Evolutionary conservation across 2,888 invertebrate genomes (phyloP).

Genomic region (Ectemnius lituratus): DNA sequence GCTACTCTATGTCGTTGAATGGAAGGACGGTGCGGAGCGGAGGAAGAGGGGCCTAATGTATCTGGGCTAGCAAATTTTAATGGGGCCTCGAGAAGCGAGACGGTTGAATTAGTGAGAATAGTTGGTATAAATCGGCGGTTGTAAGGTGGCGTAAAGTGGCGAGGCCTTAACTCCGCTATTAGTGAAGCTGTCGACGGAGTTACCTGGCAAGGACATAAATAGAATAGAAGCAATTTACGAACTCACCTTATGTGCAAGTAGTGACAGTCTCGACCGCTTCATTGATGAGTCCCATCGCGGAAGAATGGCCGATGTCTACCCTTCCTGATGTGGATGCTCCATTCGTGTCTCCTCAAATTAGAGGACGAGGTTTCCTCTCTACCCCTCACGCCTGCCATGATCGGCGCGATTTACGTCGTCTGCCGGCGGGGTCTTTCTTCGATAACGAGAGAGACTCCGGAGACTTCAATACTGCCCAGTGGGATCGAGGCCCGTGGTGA

Average conservation of each 20-base stretch:
- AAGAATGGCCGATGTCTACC: slow-evolving; percentile 69
- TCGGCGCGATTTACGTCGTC: slow-evolving; percentile 42
- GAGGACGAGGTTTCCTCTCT: slow-evolving; percentile 74
- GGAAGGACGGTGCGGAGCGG: too few relatives aligned
- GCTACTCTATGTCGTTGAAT: background rate
- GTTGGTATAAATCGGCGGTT: background rate
- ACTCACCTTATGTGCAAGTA: slow-evolving; percentile 57
- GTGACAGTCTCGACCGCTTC: slow-evolving; percentile 49
- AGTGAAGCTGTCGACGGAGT: slow-evolving; percentile 8
- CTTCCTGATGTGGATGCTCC: slow-evolving; percentile 76
- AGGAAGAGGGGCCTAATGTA: too few relatives aligned
- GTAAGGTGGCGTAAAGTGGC: slow-evolving; percentile 12
- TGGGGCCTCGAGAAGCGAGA: background rate
- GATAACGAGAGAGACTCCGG: slow-evolving; percentile 19
- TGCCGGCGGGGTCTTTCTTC: slow-evolving; percentile 19
- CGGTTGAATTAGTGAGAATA: background rate
- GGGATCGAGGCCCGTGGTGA: slow-evolving; percentile 67
- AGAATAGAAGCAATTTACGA: slow-evolving; percentile 29
- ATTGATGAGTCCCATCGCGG: slow-evolving; percentile 48
- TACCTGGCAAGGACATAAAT: slow-evolving; percentile 27
- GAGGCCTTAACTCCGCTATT: slow-evolving; percentile 29
- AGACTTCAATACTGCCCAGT: slow-evolving; percentile 70
- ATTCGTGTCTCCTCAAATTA: slow-evolving; percentile 73
- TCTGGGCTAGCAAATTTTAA: background rate
- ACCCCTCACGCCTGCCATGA: slow-evolving; percentile 68